Evolutionary conservation across 1,140 invertebrate species (phyloP).

Genomic region (Eumaeus atala): DNA sequence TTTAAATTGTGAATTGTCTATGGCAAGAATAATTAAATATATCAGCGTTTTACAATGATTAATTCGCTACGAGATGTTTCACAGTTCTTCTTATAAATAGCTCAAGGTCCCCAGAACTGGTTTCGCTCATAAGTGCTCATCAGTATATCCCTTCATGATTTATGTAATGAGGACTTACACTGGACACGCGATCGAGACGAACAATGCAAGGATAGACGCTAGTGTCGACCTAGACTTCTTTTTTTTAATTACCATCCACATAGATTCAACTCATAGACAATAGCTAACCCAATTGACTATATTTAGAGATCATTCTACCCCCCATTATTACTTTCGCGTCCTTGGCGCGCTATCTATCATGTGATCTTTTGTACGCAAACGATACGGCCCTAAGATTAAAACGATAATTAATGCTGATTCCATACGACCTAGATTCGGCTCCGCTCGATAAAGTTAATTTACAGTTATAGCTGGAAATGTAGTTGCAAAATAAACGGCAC

Average conservation of each 20-base stretch:
- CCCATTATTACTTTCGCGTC: constrained; percentile 58
- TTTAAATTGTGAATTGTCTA: too few relatives aligned
- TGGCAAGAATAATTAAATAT: too few relatives aligned
- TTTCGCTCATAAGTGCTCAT: constrained; percentile 22
- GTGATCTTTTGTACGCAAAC: constrained; percentile 69
- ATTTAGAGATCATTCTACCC: constrained; percentile 32
- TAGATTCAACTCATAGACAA: constrained; percentile 50
- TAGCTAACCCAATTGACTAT: constrained; percentile 50
- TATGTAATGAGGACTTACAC: constrained; percentile 69
- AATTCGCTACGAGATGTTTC: too few relatives aligned
- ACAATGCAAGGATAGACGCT: constrained; percentile 69
- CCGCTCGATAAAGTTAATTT: constrained; percentile 71
- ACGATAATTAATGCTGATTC: constrained; percentile 73
- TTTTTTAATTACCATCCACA: constrained; percentile 59
- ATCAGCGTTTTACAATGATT: too few relatives aligned
- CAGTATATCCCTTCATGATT: constrained; percentile 53
- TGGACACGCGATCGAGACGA: constrained; percentile 60
- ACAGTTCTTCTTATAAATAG: not conserved
- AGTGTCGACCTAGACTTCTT: constrained; percentile 64
- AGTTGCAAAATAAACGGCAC: constrained; percentile 70
- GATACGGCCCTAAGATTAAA: constrained; percentile 69
- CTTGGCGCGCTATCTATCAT: constrained; percentile 70
- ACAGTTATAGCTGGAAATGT: constrained; percentile 73
- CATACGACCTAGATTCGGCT: constrained; percentile 70
- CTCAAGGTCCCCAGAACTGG: constrained; percentile 15